Percentiles rank a stretch among this genome's conserved stretches.
Conservation (phyloP, 2,888 invertebrate genomes). For the Troilus luridus region DNA sequence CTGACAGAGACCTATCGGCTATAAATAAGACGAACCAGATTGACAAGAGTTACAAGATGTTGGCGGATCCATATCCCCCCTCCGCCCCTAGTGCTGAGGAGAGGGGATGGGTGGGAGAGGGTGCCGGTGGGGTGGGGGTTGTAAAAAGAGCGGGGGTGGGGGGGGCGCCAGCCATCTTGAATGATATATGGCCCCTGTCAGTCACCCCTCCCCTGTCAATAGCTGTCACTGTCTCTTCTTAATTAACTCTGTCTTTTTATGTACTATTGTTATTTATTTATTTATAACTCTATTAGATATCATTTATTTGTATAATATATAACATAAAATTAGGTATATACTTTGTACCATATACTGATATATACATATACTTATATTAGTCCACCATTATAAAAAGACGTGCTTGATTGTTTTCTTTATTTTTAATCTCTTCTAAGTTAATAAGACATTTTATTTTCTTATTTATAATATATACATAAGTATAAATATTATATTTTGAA, state of each 20-base stretch:
- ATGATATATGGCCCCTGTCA: conserved; percentile 65
- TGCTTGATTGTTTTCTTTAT: no score
- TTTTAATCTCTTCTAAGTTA: no score
- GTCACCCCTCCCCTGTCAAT: conserved; percentile 61
- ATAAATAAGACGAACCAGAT: conserved; percentile 49
- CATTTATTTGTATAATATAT: neutral
- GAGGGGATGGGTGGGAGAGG: neutral
- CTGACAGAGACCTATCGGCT: conserved; percentile 32
- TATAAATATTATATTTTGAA: no score
- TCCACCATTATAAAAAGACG: no score
- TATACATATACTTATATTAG: no score
- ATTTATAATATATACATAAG: no score
- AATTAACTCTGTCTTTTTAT: conserved; percentile 17
- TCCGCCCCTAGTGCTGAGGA: no score
- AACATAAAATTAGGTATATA: neutral
- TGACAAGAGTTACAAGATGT: conserved; percentile 46
- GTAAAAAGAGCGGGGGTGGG: conserved; percentile 64
- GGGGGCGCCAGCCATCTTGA: conserved; percentile 66
- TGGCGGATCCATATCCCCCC: conserved; percentile 37
- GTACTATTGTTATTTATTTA: conserved; percentile 31
- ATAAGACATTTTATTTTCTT: no score
- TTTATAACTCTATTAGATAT: neutral
- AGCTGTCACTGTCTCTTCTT: conserved; percentile 58
- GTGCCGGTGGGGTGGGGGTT: neutral
- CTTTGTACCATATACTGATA: no score